Conservation (phyloP, 2,888 invertebrate species). For the Lepidocyrtinus sp. region DNA sequence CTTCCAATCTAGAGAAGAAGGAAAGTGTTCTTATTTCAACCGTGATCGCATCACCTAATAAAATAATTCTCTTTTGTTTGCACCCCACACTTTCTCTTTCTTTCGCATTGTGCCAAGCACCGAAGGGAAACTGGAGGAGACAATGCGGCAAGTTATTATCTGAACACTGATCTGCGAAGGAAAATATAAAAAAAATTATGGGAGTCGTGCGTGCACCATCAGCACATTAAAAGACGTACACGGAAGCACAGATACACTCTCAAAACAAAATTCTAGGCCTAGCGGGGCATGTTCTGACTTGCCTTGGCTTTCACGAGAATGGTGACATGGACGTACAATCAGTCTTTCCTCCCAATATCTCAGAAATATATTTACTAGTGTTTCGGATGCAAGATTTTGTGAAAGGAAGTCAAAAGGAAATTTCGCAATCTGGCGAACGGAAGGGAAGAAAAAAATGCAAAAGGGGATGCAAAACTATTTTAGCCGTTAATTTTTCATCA, state of each 20-base stretch:
- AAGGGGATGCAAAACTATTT: background rate
- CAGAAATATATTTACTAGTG: too few relatives aligned
- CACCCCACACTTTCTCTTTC: conserved; percentile 10
- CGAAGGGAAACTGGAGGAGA: background rate
- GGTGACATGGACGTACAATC: too few relatives aligned
- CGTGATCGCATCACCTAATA: conserved; percentile 17
- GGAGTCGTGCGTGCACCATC: conserved; percentile 5
- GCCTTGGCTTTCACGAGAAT: too few relatives aligned
- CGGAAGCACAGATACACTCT: too few relatives aligned
- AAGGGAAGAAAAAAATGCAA: background rate
- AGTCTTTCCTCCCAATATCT: too few relatives aligned
- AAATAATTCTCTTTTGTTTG: conserved; percentile 29
- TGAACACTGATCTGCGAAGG: background rate
- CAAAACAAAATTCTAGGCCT: too few relatives aligned
- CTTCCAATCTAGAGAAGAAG: background rate
- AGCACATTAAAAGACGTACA: background rate
- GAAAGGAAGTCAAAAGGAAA: conserved; percentile 14
- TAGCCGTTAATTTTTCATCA: background rate
- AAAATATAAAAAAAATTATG: background rate
- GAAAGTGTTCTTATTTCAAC: background rate
- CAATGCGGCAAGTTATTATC: background rate
- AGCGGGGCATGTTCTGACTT: too few relatives aligned
- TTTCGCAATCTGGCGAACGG: conserved; percentile 13
- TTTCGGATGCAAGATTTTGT: conserved; percentile 19
- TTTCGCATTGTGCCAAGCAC: background rate